These are phyloP conservation scores for Myocastor coypus DNA, from an alignment of 2,113 vertebrate genomes.

Conservation along the genomic window DNA sequence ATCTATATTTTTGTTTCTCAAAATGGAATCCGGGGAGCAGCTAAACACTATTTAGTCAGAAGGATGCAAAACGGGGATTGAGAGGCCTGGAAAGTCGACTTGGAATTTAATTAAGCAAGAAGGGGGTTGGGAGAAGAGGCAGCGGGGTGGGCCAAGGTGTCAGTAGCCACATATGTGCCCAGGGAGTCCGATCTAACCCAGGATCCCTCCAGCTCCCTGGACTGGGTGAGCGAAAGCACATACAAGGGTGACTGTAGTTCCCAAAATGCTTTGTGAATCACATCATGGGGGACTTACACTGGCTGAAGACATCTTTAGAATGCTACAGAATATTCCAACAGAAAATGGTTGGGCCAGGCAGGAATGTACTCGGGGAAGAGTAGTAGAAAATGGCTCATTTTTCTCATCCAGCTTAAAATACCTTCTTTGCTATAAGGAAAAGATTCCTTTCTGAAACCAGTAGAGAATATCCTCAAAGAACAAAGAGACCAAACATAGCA, in stretches of 20 bases:
- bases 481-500: constrained; percentile 71
- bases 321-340: constrained; percentile 65
- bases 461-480: constrained; percentile 55
- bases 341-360: constrained; percentile 57
- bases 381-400: constrained; percentile 42
- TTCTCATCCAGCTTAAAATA: constrained; percentile 30
- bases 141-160: neutral
- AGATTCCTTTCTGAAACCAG: constrained; percentile 50
- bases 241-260: constrained; percentile 59
- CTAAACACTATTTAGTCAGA: neutral
- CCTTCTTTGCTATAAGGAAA: constrained; percentile 27
- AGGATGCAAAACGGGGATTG: neutral
- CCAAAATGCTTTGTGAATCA: constrained; percentile 70
- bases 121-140: neutral
- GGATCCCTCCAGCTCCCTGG: neutral
- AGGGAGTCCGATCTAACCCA: neutral
- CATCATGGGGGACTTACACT: constrained; percentile 69
- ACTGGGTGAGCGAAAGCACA: constrained; percentile 57
- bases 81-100: neutral
- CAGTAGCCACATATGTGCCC: neutral
- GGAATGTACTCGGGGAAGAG: constrained; percentile 40
- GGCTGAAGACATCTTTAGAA: constrained; percentile 71
- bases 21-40: neutral
- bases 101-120: neutral
- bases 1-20: neutral